Evolutionary conservation across 1,140 invertebrate species (phyloP).

Genomic region (Chrysoperla carnea): DNA sequence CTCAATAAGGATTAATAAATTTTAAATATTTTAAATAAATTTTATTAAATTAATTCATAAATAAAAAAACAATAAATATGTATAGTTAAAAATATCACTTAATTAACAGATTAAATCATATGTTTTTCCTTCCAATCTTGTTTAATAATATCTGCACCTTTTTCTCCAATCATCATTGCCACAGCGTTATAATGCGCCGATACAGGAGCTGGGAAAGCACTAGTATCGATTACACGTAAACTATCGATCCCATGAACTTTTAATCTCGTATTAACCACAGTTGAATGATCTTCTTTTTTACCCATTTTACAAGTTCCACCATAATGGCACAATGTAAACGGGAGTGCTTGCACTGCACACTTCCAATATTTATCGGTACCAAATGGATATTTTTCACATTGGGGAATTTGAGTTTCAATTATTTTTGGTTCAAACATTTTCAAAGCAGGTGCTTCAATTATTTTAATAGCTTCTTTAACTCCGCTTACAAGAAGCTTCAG

Average conservation of each 20-base stretch:
- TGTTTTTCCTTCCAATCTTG: slow-evolving; percentile 8
- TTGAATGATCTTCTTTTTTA: slow-evolving; percentile 16
- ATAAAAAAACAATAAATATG: no score
- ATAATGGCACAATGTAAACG: slow-evolving; percentile 31
- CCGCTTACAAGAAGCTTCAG: slow-evolving; percentile 15
- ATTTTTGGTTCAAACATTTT: slow-evolving; percentile 17
- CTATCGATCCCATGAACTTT: slow-evolving; percentile 25
- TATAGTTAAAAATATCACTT: no score
- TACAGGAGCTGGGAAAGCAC: slow-evolving; percentile 15
- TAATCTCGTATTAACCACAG: slow-evolving; percentile 26
- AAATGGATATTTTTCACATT: slow-evolving; percentile 26
- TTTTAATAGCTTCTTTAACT: slow-evolving; percentile 19
- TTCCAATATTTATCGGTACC: slow-evolving; percentile 30
- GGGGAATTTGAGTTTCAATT: slow-evolving; percentile 27
- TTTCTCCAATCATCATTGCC: slow-evolving; percentile 36
- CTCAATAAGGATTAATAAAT: no score
- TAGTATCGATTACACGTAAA: slow-evolving; percentile 27
- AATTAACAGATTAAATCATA: no score
- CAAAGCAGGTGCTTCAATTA: slow-evolving; percentile 15
- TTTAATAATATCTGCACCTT: slow-evolving; percentile 34
- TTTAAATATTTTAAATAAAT: no score
- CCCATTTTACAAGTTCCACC: slow-evolving; percentile 40
- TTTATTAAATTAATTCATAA: no score
- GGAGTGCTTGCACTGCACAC: slow-evolving; percentile 33
- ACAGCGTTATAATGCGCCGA: slow-evolving; percentile 30